These are phyloP conservation scores for Spea multiplicata DNA, from an alignment of 2,113 vertebrate genomes.

Conservation along the genomic window DNA sequence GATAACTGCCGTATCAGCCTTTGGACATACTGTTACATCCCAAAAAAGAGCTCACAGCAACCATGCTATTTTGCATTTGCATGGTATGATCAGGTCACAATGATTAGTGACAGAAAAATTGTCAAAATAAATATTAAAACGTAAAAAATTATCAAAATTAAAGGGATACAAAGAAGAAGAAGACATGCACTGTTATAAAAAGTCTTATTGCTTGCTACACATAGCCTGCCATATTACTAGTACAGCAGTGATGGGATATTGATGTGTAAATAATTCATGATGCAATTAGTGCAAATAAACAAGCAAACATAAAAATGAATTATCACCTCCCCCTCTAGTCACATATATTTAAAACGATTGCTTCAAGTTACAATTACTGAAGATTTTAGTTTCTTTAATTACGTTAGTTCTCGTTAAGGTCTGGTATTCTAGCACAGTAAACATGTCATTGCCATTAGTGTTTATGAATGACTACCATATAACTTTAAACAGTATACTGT, in stretches of 20 bases:
- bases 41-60: too few relatives aligned
- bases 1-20: too few relatives aligned
- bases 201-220: not conserved
- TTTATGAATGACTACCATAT: too few relatives aligned
- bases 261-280: constrained; percentile 43
- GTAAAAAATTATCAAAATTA: too few relatives aligned
- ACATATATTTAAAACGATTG: constrained; percentile 16
- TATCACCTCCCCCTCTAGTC: constrained; percentile 19
- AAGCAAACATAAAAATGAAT: constrained; percentile 13
- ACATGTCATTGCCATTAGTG: not conserved
- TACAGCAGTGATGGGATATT: constrained; percentile 27
- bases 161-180: too few relatives aligned
- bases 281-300: constrained; percentile 37
- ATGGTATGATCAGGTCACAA: too few relatives aligned
- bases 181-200: too few relatives aligned
- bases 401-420: not conserved
- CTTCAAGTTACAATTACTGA: not conserved
- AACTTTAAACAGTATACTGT: too few relatives aligned
- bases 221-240: constrained; percentile 8
- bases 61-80: too few relatives aligned
- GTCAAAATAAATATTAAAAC: too few relatives aligned
- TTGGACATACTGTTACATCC: too few relatives aligned
- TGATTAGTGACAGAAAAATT: too few relatives aligned
- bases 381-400: not conserved
- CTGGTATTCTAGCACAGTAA: not conserved